Conservation (phyloP, 2,113 vertebrate species). For the Brachypodius melanocephalos region DNA sequence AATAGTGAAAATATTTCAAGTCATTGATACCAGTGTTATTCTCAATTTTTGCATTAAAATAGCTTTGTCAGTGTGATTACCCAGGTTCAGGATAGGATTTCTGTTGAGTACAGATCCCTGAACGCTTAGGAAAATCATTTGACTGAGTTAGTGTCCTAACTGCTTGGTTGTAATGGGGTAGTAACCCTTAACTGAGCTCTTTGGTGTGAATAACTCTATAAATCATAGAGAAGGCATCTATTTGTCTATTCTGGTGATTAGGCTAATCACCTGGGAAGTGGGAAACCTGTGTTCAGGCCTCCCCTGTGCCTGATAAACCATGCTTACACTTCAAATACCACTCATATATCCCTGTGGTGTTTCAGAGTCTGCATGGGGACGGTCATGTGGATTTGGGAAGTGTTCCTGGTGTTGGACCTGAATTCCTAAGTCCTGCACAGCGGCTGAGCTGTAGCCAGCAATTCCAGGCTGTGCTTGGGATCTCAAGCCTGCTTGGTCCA, state of each 20-base stretch:
- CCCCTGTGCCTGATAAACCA: constrained; percentile 12
- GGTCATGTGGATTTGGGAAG: accelerated
- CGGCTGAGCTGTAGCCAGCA: accelerated
- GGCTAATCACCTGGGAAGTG: neutral
- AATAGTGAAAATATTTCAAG: neutral
- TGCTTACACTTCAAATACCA: neutral
- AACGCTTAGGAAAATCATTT: neutral
- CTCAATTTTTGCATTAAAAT: neutral
- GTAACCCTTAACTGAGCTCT: constrained; percentile 25
- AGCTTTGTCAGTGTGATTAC: neutral
- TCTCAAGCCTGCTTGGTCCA: neutral
- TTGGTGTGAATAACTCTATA: constrained; percentile 19
- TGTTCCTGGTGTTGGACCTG: neutral
- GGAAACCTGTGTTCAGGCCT: neutral
- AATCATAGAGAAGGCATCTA: constrained; percentile 15
- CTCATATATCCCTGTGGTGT: neutral
- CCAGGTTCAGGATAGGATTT: neutral
- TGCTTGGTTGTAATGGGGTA: neutral
- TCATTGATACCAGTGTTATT: neutral
- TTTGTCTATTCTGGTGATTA: constrained; percentile 38
- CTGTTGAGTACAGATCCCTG: neutral
- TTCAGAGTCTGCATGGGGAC: accelerated
- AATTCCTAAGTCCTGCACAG: neutral
- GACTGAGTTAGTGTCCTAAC: neutral
- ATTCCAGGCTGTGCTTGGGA: accelerated